Conservation (phyloP, 2,888 invertebrate genomes). For the Hyposoter didymator region DNA sequence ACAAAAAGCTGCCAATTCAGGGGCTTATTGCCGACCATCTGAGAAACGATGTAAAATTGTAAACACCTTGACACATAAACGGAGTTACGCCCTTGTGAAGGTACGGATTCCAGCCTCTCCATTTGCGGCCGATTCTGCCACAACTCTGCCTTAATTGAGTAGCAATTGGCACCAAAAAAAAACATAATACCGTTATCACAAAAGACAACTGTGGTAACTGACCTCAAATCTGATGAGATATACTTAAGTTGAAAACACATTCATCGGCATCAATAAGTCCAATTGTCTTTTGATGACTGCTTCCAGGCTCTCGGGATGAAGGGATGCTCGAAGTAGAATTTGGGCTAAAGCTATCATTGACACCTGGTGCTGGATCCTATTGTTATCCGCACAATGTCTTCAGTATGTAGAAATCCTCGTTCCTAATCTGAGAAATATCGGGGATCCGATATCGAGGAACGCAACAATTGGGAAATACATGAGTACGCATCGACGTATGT, state of each 20-base stretch:
- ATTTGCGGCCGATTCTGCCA: background rate
- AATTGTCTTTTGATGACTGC: slow-evolving; percentile 8
- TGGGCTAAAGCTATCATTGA: background rate
- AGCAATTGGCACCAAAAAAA: background rate
- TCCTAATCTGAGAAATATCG: slow-evolving; percentile 3
- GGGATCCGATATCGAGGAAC: slow-evolving; percentile 23
- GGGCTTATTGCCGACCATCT: background rate
- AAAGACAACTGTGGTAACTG: background rate
- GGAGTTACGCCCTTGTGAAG: background rate
- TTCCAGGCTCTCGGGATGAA: background rate
- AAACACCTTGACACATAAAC: background rate
- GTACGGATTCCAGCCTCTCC: background rate
- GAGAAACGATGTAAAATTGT: background rate
- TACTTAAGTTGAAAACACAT: background rate
- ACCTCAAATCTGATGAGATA: background rate
- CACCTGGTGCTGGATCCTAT: slow-evolving; percentile 1
- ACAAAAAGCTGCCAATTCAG: background rate
- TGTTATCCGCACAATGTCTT: slow-evolving; percentile 1
- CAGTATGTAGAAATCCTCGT: background rate
- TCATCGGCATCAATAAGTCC: background rate
- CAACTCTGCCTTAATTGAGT: background rate
- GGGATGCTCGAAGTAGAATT: background rate
- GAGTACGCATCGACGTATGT: slow-evolving; percentile 4
- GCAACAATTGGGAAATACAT: slow-evolving; percentile 25
- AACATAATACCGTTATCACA: background rate